These are phyloP conservation scores for Sarcophaga variegata DNA, from an alignment of 2,888 invertebrate genomes.

Conservation along the genomic window DNA sequence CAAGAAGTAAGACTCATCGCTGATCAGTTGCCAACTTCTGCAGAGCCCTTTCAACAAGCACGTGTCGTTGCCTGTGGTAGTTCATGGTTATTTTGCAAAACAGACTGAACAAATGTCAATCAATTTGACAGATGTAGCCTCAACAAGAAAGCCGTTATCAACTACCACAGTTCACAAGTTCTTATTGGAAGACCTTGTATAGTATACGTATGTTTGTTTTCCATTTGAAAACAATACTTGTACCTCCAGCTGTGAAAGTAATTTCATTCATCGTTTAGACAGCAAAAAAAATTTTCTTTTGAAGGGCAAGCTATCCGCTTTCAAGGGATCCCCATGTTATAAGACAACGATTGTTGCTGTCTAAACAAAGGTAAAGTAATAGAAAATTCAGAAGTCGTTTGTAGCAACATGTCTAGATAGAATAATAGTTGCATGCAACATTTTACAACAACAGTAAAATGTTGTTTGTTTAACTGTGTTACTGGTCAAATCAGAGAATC, in stretches of 20 bases:
- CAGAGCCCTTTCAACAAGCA: too few relatives aligned
- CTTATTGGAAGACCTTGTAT: too few relatives aligned
- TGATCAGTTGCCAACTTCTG: too few relatives aligned
- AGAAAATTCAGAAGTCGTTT: not conserved
- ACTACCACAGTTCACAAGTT: too few relatives aligned
- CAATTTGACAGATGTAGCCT: too few relatives aligned
- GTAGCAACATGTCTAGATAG: constrained; percentile 35
- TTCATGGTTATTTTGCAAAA: too few relatives aligned
- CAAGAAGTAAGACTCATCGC: too few relatives aligned
- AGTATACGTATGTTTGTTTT: too few relatives aligned
- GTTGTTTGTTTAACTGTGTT: not conserved
- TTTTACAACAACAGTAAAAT: constrained; percentile 9
- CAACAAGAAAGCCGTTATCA: too few relatives aligned
- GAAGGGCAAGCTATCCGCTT: not conserved
- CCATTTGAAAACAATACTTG: constrained; percentile 30
- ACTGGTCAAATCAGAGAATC: too few relatives aligned
- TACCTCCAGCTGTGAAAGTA: constrained; percentile 62
- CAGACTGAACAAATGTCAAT: too few relatives aligned
- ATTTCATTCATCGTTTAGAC: constrained; percentile 57
- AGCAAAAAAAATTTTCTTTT: constrained; percentile 54
- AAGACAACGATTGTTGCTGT: not conserved
- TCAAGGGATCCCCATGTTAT: constrained; percentile 4
- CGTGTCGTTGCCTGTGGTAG: too few relatives aligned
- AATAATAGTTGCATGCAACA: constrained; percentile 47
- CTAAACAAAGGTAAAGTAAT: not conserved